Evolutionary conservation across 2,797 vertebrate species (phyloP).

Genomic region (Carapus acus): DNA sequence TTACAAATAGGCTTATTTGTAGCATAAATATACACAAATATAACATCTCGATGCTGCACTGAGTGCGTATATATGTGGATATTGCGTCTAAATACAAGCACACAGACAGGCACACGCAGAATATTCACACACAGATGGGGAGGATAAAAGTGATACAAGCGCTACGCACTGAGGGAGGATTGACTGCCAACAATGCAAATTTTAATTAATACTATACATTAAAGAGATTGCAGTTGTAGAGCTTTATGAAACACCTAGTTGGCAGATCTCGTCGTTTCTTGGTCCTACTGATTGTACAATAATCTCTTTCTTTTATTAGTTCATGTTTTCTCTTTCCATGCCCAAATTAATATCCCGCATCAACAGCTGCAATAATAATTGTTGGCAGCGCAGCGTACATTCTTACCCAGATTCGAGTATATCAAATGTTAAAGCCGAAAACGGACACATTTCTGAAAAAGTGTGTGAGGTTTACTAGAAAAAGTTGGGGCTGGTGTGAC

Average conservation of each 20-base stretch:
- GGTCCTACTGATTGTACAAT: conserved; percentile 38
- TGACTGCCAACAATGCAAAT: conserved; percentile 72
- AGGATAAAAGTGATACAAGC: conserved; percentile 53
- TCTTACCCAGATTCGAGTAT: background rate
- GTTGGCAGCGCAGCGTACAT: conserved; percentile 17
- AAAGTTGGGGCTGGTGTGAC: conserved; percentile 26
- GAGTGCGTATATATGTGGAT: background rate
- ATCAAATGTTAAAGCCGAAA: conserved; percentile 18
- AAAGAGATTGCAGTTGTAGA: conserved; percentile 71
- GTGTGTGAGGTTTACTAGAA: conserved; percentile 18
- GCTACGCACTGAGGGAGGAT: conserved; percentile 77
- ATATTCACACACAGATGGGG: conserved; percentile 40
- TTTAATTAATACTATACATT: conserved; percentile 76
- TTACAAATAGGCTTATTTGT: too few relatives aligned
- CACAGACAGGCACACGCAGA: conserved; percentile 11
- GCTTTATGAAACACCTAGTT: conserved; percentile 63
- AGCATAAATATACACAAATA: too few relatives aligned
- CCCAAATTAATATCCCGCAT: too few relatives aligned
- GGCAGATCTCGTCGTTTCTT: conserved; percentile 43
- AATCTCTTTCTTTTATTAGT: background rate
- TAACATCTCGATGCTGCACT: conserved; percentile 65
- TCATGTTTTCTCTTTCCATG: too few relatives aligned
- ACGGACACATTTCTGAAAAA: conserved; percentile 21
- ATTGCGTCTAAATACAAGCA: background rate
- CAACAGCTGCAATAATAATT: conserved; percentile 21